A percentile compares a stretch with the other conserved stretches of the same genome.
Conservation (phyloP, 2,888 invertebrate species). For the Brenthis hecate region DNA sequence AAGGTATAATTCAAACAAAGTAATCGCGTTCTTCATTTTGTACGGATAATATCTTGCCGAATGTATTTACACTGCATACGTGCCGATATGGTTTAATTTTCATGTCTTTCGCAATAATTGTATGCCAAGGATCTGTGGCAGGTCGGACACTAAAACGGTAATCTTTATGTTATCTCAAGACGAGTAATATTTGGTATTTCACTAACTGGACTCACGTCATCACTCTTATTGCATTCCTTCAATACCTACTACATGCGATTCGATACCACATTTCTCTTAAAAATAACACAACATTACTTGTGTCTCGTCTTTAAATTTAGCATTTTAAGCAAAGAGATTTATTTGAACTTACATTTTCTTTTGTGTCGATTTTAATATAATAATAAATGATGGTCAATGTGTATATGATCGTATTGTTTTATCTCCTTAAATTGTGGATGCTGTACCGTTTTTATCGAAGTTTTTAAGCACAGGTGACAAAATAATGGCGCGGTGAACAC, state of each 20-base stretch:
- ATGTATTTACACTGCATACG: conserved; percentile 35
- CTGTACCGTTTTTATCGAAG: conserved; percentile 29
- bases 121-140: conserved; percentile 75
- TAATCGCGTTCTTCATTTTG: conserved; percentile 48
- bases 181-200: conserved; percentile 61
- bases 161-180: conserved; percentile 77
- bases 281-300: no score
- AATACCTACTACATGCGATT: no score
- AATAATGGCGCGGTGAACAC: conserved; percentile 47
- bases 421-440: not conserved
- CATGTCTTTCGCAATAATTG: conserved; percentile 66
- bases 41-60: conserved; percentile 5
- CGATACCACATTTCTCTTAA: no score
- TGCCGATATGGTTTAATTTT: conserved; percentile 63
- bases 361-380: not conserved
- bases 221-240: conserved; percentile 9
- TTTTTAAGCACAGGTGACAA: conserved; percentile 48
- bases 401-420: not conserved
- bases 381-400: not conserved
- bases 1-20: conserved; percentile 42
- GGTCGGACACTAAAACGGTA: conserved; percentile 75
- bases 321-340: no score
- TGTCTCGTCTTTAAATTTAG: no score
- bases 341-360: not conserved
- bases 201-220: conserved; percentile 55